Percentiles rank a stretch among this genome's conserved stretches.
Conservation (phyloP, 1,140 invertebrate species). For the Acromyrmex charruanus region DNA sequence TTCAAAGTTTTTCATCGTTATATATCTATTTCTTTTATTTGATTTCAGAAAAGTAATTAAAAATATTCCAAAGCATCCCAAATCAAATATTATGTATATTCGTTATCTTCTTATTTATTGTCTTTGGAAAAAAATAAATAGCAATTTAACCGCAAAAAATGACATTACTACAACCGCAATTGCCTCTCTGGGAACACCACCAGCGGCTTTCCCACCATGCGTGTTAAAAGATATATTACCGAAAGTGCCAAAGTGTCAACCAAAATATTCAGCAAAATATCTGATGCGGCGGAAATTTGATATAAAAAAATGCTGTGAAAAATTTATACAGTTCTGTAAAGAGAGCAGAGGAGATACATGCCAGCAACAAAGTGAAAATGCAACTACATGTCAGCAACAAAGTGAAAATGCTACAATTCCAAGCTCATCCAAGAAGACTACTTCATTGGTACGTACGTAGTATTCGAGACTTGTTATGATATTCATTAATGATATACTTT, state of each 20-base stretch:
- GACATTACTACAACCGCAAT: slow-evolving; percentile 80
- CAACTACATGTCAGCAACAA: slow-evolving; percentile 46
- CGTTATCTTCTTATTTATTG: slow-evolving; percentile 83
- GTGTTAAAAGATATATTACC: slow-evolving; percentile 79
- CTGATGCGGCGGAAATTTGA: slow-evolving; percentile 82
- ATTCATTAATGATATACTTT: neutral
- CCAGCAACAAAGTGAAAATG: slow-evolving; percentile 40
- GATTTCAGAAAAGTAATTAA: slow-evolving; percentile 82
- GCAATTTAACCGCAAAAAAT: slow-evolving; percentile 76
- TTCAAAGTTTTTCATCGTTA: slow-evolving; percentile 19
- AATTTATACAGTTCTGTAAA: slow-evolving; percentile 81
- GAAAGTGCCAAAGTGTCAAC: slow-evolving; percentile 81
- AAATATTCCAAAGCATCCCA: slow-evolving; percentile 78
- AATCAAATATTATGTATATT: slow-evolving; percentile 81
- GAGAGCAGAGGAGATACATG: slow-evolving; percentile 51
- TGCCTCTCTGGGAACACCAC: slow-evolving; percentile 76
- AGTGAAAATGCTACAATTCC: slow-evolving; percentile 42
- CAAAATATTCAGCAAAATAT: slow-evolving; percentile 76
- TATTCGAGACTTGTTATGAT: neutral
- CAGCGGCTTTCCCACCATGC: slow-evolving; percentile 73
- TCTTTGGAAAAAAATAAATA: slow-evolving; percentile 83
- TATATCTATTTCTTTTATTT: slow-evolving; percentile 29
- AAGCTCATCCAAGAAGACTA: slow-evolving; percentile 64
- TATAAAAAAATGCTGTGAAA: slow-evolving; percentile 79
- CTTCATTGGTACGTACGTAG: slow-evolving; percentile 67